A percentile compares a stretch with the other conserved stretches of the same genome.
phyloP scores from a whole-genome alignment of 2,797 vertebrate genomes.

The Cheirogaleus major region DNA sequence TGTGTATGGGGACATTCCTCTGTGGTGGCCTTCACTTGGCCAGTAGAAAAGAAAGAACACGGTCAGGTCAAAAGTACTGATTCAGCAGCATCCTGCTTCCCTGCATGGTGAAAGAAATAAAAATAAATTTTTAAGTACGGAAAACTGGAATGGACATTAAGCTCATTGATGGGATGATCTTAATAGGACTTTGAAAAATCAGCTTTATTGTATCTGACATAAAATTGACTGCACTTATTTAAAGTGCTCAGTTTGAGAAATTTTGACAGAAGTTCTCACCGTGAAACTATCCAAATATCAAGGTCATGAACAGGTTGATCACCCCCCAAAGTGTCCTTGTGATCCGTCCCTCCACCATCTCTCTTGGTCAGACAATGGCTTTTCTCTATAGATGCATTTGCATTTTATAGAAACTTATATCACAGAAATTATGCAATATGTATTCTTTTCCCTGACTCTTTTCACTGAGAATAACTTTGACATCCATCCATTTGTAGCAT shows the following conservation, averaged over 20 bases:
- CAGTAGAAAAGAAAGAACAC: accelerated
- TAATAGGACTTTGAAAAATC: neutral
- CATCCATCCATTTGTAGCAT: accelerated
- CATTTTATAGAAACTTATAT: neutral
- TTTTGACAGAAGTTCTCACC: neutral
- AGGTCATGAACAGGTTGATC: accelerated
- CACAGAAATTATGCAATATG: accelerated
- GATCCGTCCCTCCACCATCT: accelerated
- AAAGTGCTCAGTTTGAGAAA: neutral
- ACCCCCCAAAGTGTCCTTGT: accelerated
- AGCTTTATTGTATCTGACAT: neutral
- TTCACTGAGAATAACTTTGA: neutral
- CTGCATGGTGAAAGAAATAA: neutral
- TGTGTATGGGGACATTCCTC: accelerated
- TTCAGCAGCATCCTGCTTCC: neutral
- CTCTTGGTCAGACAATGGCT: neutral
- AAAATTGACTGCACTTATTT: neutral
- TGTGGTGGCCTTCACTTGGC: accelerated
- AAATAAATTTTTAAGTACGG: accelerated
- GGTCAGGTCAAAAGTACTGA: accelerated
- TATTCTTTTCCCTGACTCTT: accelerated
- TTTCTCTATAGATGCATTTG: no score
- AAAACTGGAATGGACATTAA: neutral
- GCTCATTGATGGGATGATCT: neutral
- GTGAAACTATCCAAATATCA: neutral